Evolutionary conservation across 2,797 vertebrate genomes (phyloP), one percentile per base, ranked within the genome.

Genomic region (Phaenicophaeus curvirostris): DNA sequence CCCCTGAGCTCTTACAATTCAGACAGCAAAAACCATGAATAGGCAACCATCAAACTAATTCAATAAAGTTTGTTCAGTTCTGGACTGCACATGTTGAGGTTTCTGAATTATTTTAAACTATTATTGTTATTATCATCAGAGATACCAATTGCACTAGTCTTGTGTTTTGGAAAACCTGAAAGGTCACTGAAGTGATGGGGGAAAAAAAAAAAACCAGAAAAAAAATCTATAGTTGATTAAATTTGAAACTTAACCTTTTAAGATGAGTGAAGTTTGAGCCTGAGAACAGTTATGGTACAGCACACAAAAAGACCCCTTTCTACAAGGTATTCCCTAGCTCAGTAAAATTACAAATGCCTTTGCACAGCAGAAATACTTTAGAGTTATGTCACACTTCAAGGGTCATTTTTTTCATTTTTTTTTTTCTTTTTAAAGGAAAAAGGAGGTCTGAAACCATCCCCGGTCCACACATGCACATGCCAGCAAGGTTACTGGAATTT

Each of bases 381-480:
- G 63, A 94, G 59, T 81, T 92, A 71, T 69, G 68, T 90, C 92
- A 89, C 68, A 92, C 39, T 95, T 92, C 61, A 93, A 65, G 48
- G 42, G 85, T 41, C 31, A 35, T 21, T 11, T 78, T 39, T 39
- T 39, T 75, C 42, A 25, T 18, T 41, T n/a, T 33, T 33, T 67
- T 50, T 20, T 76, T 58, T 24, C 7, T n/a, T 44, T 35, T 33
- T 16, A 19, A 59, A 57, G 8, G 55, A n/a, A 57, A 59, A 53
- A 5, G 12, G 4, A 67, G 2, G 27, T 10, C 44, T 90, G 74
- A 89, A 82, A 91, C n/a, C 24, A 81, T 31, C 58, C 27, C 46
- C n/a, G 61, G 69, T 42, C n/a, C 1, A 0, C 68, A 77, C 35
- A 76, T 17, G 25, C 48, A 93, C 86, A 92, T 4, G 4, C 62